Conservation (phyloP, 2,113 vertebrate species). For the Oncorhynchus kisutch region DNA sequence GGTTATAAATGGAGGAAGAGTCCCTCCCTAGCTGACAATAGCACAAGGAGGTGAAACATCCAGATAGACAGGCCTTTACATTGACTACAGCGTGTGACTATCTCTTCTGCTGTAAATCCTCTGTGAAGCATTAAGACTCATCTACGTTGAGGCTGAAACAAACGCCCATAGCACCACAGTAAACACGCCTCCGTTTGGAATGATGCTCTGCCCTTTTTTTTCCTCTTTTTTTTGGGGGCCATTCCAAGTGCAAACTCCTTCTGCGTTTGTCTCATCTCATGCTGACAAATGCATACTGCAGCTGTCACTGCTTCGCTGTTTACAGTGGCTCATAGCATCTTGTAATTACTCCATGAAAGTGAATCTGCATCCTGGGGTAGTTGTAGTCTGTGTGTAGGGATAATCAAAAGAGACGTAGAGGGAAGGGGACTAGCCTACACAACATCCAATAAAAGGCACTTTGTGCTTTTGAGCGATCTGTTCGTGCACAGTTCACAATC, state of each 20-base stretch:
- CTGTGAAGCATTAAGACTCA: slow-evolving; percentile 66
- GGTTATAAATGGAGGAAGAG: slow-evolving; percentile 24
- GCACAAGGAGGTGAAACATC: slow-evolving; percentile 25
- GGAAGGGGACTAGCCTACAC: slow-evolving; percentile 32
- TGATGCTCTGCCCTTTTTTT: slow-evolving; percentile 27
- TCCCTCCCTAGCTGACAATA: slow-evolving; percentile 21
- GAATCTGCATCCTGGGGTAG: slow-evolving; percentile 67
- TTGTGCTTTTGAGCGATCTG: slow-evolving; percentile 24
- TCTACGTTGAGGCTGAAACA: slow-evolving; percentile 62
- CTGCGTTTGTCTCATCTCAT: slow-evolving; percentile 64
- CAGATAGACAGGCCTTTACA: slow-evolving; percentile 55
- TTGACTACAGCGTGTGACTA: no score
- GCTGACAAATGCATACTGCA: slow-evolving; percentile 70
- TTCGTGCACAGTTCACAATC: slow-evolving; percentile 45
- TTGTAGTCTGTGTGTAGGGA: slow-evolving; percentile 52
- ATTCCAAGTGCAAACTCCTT: slow-evolving; percentile 59
- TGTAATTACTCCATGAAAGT: slow-evolving; percentile 73
- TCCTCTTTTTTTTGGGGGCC: slow-evolving; percentile 27
- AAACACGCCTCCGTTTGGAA: slow-evolving; percentile 15
- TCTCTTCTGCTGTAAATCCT: slow-evolving; percentile 54
- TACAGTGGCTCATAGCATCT: slow-evolving; percentile 68
- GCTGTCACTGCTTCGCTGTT: slow-evolving; percentile 67
- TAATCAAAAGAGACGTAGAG: slow-evolving; percentile 64
- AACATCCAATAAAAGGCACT: slow-evolving; percentile 44
- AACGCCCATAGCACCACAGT: slow-evolving; percentile 63